Evolutionary conservation across 1,140 invertebrate species (phyloP).

Genomic region (Stenopsyche tienmushanensis): DNA sequence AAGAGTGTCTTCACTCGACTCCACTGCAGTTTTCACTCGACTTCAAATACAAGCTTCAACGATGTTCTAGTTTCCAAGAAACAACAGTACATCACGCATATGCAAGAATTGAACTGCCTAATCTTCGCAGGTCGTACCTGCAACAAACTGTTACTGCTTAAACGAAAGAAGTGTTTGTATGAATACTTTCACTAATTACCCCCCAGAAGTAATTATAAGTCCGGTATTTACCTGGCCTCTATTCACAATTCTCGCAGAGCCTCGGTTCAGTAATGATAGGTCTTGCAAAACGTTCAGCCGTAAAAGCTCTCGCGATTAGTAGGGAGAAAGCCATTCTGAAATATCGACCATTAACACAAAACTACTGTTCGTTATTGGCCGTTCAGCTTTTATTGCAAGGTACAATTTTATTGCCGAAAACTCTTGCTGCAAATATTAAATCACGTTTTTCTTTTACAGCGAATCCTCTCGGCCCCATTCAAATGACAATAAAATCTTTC

Average conservation of each 20-base stretch:
- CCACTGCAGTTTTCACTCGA: too few relatives aligned
- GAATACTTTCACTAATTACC: neutral
- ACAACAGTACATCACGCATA: too few relatives aligned
- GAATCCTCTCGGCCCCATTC: too few relatives aligned
- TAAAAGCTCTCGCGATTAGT: neutral
- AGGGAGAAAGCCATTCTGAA: neutral
- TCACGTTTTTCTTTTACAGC: too few relatives aligned
- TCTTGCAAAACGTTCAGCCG: neutral
- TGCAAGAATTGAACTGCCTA: too few relatives aligned
- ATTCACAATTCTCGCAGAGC: neutral
- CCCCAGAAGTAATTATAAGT: neutral
- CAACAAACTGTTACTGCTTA: too few relatives aligned
- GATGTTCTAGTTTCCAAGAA: too few relatives aligned
- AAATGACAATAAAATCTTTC: too few relatives aligned
- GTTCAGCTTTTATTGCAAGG: neutral
- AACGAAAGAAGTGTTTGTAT: too few relatives aligned
- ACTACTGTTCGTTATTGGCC: neutral
- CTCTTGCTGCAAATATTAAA: neutral
- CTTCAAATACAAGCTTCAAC: too few relatives aligned
- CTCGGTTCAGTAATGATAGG: conserved; percentile 8
- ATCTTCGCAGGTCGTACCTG: too few relatives aligned
- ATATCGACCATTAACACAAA: conserved; percentile 1
- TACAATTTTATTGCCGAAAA: neutral
- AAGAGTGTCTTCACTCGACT: too few relatives aligned
- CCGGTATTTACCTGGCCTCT: neutral